A percentile compares a stretch with the other conserved stretches of the same genome.
phyloP scores from a whole-genome alignment of 2,113 vertebrate genomes.

The Lepus europaeus region DNA sequence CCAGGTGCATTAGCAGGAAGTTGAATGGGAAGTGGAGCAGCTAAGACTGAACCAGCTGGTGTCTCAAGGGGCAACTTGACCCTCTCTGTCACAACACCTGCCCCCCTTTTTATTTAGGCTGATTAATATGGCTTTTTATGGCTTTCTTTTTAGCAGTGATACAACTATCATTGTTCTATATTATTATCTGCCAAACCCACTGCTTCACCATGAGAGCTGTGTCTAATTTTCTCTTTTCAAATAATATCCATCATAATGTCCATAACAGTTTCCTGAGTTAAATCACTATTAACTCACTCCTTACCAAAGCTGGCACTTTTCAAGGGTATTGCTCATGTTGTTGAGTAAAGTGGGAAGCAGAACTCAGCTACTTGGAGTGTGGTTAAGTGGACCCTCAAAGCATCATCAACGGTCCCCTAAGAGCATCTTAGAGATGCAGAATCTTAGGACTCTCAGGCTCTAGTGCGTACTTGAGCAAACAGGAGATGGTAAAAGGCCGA shows the following conservation, averaged over 20 bases:
- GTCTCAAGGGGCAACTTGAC: too few species aligned
- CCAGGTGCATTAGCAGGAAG: too few species aligned
- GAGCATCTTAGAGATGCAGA: neutral
- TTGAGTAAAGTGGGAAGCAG: slow-evolving; percentile 29
- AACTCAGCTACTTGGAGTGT: neutral
- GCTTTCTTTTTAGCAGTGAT: neutral
- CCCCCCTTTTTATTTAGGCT: neutral
- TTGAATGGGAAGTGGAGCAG: too few species aligned
- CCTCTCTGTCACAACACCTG: too few species aligned
- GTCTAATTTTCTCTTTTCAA: neutral
- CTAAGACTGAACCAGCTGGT: too few species aligned
- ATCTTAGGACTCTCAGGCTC: neutral
- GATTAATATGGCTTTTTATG: neutral
- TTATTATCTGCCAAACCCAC: neutral
- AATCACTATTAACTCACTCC: neutral
- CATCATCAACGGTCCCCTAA: neutral
- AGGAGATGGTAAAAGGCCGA: neutral
- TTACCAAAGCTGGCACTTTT: slow-evolving; percentile 61
- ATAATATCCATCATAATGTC: too few species aligned
- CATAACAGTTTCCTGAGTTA: neutral
- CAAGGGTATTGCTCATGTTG: slow-evolving; percentile 24
- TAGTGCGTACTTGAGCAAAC: neutral
- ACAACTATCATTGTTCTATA: neutral
- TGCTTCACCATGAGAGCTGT: neutral
- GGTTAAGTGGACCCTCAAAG: neutral